Conservation (phyloP, 2,797 vertebrate genomes). For the Gallinago stenura region DNA sequence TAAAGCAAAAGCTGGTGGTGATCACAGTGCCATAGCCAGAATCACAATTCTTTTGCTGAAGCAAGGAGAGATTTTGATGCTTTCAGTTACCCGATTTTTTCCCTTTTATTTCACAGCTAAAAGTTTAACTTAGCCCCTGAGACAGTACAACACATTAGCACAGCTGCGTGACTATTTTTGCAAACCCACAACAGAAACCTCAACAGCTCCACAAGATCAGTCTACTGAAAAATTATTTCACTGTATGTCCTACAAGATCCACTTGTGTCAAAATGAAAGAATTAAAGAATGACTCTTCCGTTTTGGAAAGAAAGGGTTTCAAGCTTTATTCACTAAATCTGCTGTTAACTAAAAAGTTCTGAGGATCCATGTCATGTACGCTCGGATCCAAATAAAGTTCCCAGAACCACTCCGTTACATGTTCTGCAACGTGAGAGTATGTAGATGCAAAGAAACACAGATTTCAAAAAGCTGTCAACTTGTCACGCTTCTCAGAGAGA, state of each 20-base stretch:
- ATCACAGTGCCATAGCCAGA: background rate
- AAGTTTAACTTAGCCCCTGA: conserved; percentile 1
- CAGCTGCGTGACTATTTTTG: background rate
- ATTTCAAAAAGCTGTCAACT: background rate
- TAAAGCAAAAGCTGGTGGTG: conserved; percentile 7
- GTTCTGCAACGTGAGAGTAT: background rate
- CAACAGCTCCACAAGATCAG: background rate
- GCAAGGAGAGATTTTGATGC: background rate
- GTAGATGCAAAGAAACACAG: background rate
- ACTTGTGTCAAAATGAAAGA: background rate
- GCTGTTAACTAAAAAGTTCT: background rate
- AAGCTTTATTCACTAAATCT: background rate
- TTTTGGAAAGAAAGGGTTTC: background rate
- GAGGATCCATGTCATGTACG: background rate
- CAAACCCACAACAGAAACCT: background rate
- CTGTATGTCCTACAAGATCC: background rate
- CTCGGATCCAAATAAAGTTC: background rate
- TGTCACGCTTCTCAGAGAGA: background rate
- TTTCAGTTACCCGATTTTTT: background rate
- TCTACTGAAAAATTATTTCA: background rate
- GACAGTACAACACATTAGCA: background rate
- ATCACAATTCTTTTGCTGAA: background rate
- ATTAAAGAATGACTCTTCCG: background rate
- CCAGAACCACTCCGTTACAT: background rate
- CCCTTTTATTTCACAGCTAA: conserved; percentile 31